Percentiles rank a stretch among this genome's conserved stretches.
Conservation (phyloP, 2,797 vertebrate species). For the Crossoptilon crossoptilon region DNA sequence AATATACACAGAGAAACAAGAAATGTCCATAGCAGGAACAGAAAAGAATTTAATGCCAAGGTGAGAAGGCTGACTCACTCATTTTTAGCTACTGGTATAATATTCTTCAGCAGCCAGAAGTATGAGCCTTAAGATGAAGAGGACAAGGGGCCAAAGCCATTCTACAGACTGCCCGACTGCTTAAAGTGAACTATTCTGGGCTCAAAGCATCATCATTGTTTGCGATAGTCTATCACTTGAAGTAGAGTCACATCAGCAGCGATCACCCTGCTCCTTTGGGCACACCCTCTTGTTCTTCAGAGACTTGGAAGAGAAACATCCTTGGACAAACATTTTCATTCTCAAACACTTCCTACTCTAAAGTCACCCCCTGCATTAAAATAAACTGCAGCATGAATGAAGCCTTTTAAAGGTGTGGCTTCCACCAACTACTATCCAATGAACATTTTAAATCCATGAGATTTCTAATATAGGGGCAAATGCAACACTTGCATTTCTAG, state of each 20-base stretch:
- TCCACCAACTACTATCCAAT: not conserved
- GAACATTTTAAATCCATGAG: not conserved
- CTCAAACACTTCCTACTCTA: not conserved
- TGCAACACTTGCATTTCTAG: not conserved
- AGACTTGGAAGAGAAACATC: not conserved
- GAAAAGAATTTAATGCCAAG: not conserved
- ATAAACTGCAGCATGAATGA: not conserved
- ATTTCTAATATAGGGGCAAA: not conserved
- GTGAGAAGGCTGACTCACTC: not conserved
- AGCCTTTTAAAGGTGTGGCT: not conserved
- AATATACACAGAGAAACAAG: not conserved
- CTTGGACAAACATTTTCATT: not conserved
- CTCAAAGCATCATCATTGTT: not conserved
- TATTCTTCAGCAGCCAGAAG: not conserved
- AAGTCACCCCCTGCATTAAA: not conserved
- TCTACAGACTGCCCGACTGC: not conserved
- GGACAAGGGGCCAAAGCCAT: not conserved
- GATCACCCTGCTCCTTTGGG: not conserved
- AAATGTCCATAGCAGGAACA: fast-evolving
- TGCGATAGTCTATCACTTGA: not conserved
- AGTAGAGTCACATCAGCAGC: not conserved
- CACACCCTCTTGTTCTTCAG: not conserved
- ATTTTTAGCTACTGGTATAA: not conserved
- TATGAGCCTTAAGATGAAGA: not conserved
- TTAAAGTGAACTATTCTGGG: not conserved